Evolutionary conservation across 2,888 invertebrate species (phyloP), one percentile per base, ranked within the genome.

Genomic region (Tridacna crocea): DNA sequence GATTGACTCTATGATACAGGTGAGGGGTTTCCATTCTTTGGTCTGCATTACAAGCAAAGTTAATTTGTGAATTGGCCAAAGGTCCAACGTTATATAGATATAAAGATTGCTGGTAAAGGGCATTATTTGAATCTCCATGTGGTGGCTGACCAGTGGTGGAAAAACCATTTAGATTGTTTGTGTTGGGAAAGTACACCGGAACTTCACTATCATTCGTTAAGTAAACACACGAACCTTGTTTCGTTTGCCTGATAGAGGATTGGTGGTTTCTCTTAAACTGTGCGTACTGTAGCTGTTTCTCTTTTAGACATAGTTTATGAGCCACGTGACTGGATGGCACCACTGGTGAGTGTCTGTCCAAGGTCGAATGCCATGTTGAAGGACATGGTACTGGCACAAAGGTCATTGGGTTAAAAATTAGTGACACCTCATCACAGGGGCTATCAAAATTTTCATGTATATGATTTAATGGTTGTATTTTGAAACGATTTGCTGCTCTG

Each of bases 331-430:
- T 92, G 2, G 90, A 90, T 8, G 92, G 92, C 36, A 92, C 84
- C 1, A 92, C 91, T 11, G 92, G 92, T 0, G 92, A 92, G 77
- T 92, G 92, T 27, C 92, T 80, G 58, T 91, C 92, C 12, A 83
- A 77, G 63, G 88, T 68, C 10, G 88, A 75, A 79, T 92, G 92
- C 91, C 92, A 92, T 58, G 90, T 89, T 48, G 92, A 92, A 0
- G 92, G 92, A 75, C 92, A 92, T n/a, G 78, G 26, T 12, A 24
- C 48, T 17, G 75, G 51, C n/a, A 73, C 51, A 51, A 70, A 70
- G 51, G 70, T 70, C 48, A 72, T 19, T 22, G 73, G 70, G 19
- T 47, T 48, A 11, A 70, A 12, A 13, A 75, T 70, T 0, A 22
- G n/a, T 6, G 60, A 47, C 22, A 75, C 55, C 13, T 79, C 79